A percentile compares a stretch with the other conserved stretches of the same genome.
Conservation (phyloP, 2,888 invertebrate species). For the Scaeva pyrastri region DNA sequence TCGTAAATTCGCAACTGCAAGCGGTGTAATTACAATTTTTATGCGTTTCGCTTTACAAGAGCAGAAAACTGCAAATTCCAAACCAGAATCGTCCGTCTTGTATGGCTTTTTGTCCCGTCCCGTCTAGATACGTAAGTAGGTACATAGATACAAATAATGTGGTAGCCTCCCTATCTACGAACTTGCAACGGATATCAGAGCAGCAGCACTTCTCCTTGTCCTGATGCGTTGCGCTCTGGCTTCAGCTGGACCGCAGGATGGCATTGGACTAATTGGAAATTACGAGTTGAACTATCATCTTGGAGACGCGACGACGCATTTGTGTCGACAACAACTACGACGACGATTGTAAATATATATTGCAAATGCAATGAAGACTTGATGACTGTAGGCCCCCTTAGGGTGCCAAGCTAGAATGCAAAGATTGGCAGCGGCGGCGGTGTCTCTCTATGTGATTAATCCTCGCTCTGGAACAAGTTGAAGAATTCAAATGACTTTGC, state of each 20-base stretch:
- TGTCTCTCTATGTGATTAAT: slow-evolving; percentile 62
- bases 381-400: slow-evolving; percentile 45
- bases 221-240: too few relatives aligned
- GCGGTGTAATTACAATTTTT: slow-evolving; percentile 74
- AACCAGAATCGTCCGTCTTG: not conserved
- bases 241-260: slow-evolving; percentile 71
- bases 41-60: slow-evolving; percentile 70
- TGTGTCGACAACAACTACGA: slow-evolving; percentile 67
- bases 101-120: slow-evolving; percentile 2
- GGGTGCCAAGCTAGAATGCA: slow-evolving; percentile 52
- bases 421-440: not conserved
- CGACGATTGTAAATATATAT: not conserved
- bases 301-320: slow-evolving; percentile 68
- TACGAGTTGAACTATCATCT: slow-evolving; percentile 70
- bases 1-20: slow-evolving; percentile 70
- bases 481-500: slow-evolving; percentile 72
- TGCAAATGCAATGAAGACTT: slow-evolving; percentile 45
- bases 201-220: not conserved
- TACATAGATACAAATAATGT: slow-evolving; percentile 19
- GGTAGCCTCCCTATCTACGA: slow-evolving; percentile 4
- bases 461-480: slow-evolving; percentile 36
- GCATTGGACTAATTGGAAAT: slow-evolving; percentile 77
- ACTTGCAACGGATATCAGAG: slow-evolving; percentile 26
- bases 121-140: not conserved
- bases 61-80: slow-evolving; percentile 56